A percentile compares a stretch with the other conserved stretches of the same genome.
These are phyloP conservation scores for Typhlichthys eigenmanni DNA, from an alignment of 2,797 vertebrate genomes.

Conservation along the genomic window DNA sequence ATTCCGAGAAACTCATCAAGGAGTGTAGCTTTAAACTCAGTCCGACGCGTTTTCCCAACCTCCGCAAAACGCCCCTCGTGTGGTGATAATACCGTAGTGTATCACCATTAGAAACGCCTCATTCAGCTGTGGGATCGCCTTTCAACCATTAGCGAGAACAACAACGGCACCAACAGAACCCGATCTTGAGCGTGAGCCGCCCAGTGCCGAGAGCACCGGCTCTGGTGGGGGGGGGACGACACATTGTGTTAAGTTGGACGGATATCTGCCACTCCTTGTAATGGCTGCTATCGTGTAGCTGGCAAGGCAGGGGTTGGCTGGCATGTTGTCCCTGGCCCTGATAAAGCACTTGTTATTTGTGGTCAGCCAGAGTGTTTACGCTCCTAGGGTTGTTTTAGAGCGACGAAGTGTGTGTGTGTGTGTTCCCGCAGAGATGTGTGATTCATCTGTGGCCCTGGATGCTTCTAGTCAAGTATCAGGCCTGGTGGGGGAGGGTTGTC, in stretches of 20 bases:
- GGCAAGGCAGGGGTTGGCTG: too few species aligned
- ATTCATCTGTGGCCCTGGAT: too few species aligned
- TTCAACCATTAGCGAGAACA: conserved; percentile 42
- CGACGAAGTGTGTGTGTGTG: too few species aligned
- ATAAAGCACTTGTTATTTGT: too few species aligned
- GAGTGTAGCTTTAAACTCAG: too few species aligned
- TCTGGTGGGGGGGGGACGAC: conserved; percentile 1
- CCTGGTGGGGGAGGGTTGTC: too few species aligned
- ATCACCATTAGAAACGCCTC: conserved; percentile 32
- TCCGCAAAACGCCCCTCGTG: neutral
- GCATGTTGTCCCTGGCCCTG: too few species aligned
- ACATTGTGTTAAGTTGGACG: neutral
- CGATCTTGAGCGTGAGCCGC: conserved; percentile 35
- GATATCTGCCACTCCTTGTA: neutral
- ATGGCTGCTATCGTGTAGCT: neutral
- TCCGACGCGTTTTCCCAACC: neutral
- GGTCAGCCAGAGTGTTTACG: too few species aligned
- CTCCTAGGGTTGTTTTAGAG: too few species aligned
- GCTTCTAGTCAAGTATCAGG: too few species aligned
- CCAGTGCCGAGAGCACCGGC: conserved; percentile 23
- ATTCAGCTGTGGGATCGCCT: conserved; percentile 42
- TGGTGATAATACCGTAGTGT: conserved; percentile 23
- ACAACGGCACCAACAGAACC: conserved; percentile 8
- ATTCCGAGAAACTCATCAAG: too few species aligned
- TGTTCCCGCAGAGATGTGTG: too few species aligned